Conservation (phyloP, 2,888 invertebrate genomes). For the Sphecodes monilicornis region DNA sequence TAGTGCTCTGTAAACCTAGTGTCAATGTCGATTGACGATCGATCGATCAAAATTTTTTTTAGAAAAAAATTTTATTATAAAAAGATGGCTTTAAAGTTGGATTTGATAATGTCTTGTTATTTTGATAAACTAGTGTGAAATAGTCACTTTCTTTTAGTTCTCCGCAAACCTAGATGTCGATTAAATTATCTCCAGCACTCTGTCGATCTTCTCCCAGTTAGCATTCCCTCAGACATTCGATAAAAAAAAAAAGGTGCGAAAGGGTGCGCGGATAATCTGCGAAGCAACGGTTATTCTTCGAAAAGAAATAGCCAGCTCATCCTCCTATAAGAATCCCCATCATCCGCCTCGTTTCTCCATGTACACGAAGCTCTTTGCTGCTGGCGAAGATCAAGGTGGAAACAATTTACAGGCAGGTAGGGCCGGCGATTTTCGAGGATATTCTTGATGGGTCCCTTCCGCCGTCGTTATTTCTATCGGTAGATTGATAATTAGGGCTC, state of each 20-base stretch:
- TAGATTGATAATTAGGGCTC: constrained; percentile 69
- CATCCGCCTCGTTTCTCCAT: background rate
- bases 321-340: background rate
- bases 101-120: too few species aligned
- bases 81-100: too few species aligned
- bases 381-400: background rate
- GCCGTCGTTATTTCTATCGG: background rate
- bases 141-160: too few species aligned
- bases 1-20: too few species aligned
- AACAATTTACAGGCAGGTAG: background rate
- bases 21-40: too few species aligned
- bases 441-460: background rate
- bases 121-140: too few species aligned
- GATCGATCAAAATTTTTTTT: too few species aligned
- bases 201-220: background rate
- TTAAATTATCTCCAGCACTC: background rate
- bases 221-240: too few species aligned
- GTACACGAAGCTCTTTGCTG: background rate
- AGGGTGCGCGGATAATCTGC: background rate
- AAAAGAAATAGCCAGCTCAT: background rate
- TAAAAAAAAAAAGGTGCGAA: too few species aligned
- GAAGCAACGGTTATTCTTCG: background rate
- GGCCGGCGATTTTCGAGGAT: constrained; percentile 19
- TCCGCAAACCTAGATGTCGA: too few species aligned
- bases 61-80: too few species aligned